Conservation (phyloP, 2,797 vertebrate species). For the Siniperca obscura region DNA sequence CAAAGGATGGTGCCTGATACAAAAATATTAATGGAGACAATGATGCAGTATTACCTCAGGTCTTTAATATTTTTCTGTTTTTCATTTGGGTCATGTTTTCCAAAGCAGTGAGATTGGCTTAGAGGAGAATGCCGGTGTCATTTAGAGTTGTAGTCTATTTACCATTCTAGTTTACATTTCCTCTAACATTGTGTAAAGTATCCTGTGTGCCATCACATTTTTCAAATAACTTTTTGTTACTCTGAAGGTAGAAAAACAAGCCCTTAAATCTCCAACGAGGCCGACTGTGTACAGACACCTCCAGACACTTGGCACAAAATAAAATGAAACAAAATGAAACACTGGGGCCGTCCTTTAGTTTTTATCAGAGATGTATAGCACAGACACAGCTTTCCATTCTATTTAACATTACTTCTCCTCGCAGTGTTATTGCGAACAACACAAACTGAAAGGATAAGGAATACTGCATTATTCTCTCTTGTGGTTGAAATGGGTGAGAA, state of each 20-base stretch:
- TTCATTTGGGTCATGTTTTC: constrained; percentile 40
- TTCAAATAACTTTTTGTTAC: constrained; percentile 14
- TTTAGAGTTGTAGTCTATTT: constrained; percentile 42
- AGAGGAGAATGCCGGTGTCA: constrained; percentile 23
- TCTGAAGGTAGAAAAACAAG: constrained; percentile 46
- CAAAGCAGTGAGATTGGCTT: constrained; percentile 27
- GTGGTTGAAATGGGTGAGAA: constrained; percentile 44
- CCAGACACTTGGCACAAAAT: constrained; percentile 55
- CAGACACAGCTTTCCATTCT: constrained; percentile 53
- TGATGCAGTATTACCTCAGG: constrained; percentile 70
- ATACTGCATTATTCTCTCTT: constrained; percentile 79
- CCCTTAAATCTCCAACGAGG: constrained; percentile 41
- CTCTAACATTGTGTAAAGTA: constrained; percentile 21
- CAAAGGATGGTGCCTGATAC: constrained; percentile 26
- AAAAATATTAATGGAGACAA: constrained; percentile 59
- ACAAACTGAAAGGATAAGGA: constrained; percentile 50
- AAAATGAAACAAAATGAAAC: constrained; percentile 60
- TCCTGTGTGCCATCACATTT: constrained; percentile 18
- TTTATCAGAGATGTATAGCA: constrained; percentile 57
- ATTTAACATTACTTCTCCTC: constrained; percentile 58
- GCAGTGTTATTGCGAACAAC: constrained; percentile 40
- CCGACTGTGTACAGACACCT: constrained; percentile 42
- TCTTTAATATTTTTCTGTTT: constrained; percentile 35
- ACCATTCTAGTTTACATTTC: constrained; percentile 44
- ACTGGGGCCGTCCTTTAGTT: constrained; percentile 50